phyloP scores from a whole-genome alignment of 2,888 invertebrate species.

The Cetonia aurata region DNA sequence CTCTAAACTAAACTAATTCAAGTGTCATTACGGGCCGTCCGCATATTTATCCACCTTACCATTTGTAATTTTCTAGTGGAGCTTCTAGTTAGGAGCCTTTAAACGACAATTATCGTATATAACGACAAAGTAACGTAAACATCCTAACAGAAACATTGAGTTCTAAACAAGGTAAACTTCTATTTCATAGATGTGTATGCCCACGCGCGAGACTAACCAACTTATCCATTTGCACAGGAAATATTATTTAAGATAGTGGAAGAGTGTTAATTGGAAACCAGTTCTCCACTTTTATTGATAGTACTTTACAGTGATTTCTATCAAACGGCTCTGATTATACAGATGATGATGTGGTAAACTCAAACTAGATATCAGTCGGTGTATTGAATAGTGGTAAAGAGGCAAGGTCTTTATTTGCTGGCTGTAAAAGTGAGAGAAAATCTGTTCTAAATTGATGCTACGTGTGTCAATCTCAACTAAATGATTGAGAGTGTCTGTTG shows the following conservation, averaged over 20 bases:
- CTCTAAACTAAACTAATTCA: constrained; percentile 11
- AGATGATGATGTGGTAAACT: too few relatives aligned
- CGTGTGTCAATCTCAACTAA: too few relatives aligned
- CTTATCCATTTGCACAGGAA: constrained; percentile 44
- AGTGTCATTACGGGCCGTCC: neutral
- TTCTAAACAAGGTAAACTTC: constrained; percentile 10
- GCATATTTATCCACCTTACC: constrained; percentile 9
- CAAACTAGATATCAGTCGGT: too few relatives aligned
- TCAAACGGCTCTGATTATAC: too few relatives aligned
- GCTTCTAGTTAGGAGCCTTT: neutral
- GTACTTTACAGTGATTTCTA: too few relatives aligned
- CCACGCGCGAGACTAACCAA: neutral
- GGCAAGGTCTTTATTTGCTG: too few relatives aligned
- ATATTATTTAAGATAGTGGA: constrained; percentile 39
- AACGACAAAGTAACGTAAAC: constrained; percentile 1
- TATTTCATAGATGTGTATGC: neutral
- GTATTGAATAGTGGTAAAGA: too few relatives aligned
- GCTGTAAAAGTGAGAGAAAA: too few relatives aligned
- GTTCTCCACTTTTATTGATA: constrained; percentile 32
- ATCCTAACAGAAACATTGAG: neutral
- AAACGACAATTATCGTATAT: neutral
- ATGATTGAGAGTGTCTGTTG: too few relatives aligned
- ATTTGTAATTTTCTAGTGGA: neutral
- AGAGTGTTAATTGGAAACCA: constrained; percentile 47
- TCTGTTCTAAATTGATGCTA: too few relatives aligned